Percentiles rank a stretch among this genome's conserved stretches.
Conservation (phyloP, 2,888 invertebrate genomes). For the Stenodema calcarata region DNA sequence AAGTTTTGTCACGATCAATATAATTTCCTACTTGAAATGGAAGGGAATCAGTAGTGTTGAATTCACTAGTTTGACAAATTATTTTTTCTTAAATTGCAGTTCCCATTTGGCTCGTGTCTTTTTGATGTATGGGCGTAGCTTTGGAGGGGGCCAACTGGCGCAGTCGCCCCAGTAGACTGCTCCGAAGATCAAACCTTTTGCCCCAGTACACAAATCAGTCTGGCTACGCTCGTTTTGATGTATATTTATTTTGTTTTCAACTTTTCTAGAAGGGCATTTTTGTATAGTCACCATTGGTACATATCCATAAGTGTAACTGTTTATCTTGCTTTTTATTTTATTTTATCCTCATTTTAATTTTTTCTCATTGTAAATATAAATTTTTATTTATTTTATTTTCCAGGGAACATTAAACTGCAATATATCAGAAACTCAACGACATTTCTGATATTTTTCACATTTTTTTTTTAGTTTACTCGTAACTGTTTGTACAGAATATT, state of each 20-base stretch:
- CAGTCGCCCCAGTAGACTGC: too few relatives aligned
- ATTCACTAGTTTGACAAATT: neutral
- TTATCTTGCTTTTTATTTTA: too few relatives aligned
- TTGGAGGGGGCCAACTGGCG: too few relatives aligned
- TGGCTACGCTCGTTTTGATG: too few relatives aligned
- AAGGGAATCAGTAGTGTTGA: neutral
- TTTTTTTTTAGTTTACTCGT: neutral
- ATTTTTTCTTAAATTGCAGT: neutral
- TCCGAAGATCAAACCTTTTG: too few relatives aligned
- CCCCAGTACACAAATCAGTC: too few relatives aligned
- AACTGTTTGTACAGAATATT: neutral
- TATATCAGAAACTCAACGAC: neutral
- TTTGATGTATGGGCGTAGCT: neutral
- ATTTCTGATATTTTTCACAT: neutral
- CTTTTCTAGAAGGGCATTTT: constrained; percentile 1
- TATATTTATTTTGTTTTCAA: neutral
- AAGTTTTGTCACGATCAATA: neutral
- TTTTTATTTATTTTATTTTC: neutral
- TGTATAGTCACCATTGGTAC: constrained; percentile 23
- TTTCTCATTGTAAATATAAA: neutral
- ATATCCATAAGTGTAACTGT: neutral
- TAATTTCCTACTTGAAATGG: neutral
- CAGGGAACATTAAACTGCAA: neutral
- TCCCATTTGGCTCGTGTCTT: neutral
- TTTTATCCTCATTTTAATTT: neutral